Conservation (phyloP, 2,888 invertebrate genomes). For the Apocheima hispidaria region DNA sequence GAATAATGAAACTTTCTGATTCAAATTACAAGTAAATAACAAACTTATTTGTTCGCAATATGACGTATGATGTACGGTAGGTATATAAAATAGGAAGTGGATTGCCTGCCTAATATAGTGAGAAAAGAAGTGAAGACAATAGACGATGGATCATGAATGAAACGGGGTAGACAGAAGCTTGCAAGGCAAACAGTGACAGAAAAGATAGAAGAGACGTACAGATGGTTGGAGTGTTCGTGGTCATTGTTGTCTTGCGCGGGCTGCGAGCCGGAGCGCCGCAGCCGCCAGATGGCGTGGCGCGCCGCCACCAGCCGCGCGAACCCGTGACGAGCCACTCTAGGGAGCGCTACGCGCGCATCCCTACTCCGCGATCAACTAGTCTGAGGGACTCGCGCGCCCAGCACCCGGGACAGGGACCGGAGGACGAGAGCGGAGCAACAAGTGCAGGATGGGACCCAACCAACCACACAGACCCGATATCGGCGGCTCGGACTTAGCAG, state of each 20-base stretch:
- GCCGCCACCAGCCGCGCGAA: conserved; percentile 90
- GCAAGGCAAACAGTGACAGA: conserved; percentile 61
- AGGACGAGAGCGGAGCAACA: conserved; percentile 60
- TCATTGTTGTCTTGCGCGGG: conserved; percentile 82
- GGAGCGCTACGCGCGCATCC: conserved; percentile 77
- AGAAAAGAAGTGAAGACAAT: conserved; percentile 12
- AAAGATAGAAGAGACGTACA: conserved; percentile 82
- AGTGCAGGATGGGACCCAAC: conserved; percentile 55
- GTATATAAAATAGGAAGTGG: conserved; percentile 1
- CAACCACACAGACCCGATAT: conserved; percentile 56
- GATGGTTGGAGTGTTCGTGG: conserved; percentile 84
- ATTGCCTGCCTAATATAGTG: neutral
- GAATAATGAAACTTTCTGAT: conserved; percentile 19
- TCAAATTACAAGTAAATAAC: conserved; percentile 9
- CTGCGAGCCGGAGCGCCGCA: conserved; percentile 86
- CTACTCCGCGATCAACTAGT: conserved; percentile 72
- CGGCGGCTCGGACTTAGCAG: conserved; percentile 58
- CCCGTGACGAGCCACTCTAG: conserved; percentile 89
- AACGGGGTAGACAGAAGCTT: conserved; percentile 53
- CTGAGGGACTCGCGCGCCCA: conserved; percentile 52
- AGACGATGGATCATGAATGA: conserved; percentile 44
- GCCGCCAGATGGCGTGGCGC: conserved; percentile 90
- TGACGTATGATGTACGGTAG: neutral
- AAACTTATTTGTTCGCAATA: conserved; percentile 6
- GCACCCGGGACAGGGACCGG: conserved; percentile 53